These are phyloP conservation scores for Eubasilissa regina DNA, from an alignment of 1,140 invertebrate genomes.

Conservation along the genomic window DNA sequence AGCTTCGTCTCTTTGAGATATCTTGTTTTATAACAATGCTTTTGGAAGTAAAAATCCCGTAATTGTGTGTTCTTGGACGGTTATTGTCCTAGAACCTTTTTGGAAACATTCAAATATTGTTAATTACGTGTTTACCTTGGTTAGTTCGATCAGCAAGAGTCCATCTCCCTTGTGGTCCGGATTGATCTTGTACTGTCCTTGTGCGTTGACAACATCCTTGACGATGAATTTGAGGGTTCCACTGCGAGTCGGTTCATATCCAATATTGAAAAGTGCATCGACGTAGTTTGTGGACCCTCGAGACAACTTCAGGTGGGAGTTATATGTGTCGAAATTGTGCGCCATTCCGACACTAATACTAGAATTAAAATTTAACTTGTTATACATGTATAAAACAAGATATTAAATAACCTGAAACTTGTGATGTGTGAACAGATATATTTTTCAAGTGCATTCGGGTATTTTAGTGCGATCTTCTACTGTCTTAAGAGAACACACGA, in stretches of 20 bases:
- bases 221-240: constrained; percentile 73
- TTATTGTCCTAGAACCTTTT: too few relatives aligned
- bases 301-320: constrained; percentile 71
- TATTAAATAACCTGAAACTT: too few relatives aligned
- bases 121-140: constrained; percentile 68
- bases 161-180: constrained; percentile 73
- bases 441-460: too few relatives aligned
- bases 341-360: constrained; percentile 74
- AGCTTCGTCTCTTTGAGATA: too few relatives aligned
- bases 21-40: too few relatives aligned
- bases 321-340: constrained; percentile 69
- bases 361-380: background rate
- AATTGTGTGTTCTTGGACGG: too few relatives aligned
- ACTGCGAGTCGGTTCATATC: constrained; percentile 64
- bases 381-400: too few relatives aligned
- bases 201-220: constrained; percentile 72
- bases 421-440: too few relatives aligned
- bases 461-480: too few relatives aligned
- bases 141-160: constrained; percentile 69
- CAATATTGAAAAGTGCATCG: constrained; percentile 71
- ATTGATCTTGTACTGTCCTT: constrained; percentile 73
- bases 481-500: too few relatives aligned
- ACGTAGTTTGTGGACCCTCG: constrained; percentile 71
- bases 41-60: too few relatives aligned
- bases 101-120: too few relatives aligned